Base-by-base conservation (phyloP, 2,797 vertebrate species). In the Anas georgica region DNA sequence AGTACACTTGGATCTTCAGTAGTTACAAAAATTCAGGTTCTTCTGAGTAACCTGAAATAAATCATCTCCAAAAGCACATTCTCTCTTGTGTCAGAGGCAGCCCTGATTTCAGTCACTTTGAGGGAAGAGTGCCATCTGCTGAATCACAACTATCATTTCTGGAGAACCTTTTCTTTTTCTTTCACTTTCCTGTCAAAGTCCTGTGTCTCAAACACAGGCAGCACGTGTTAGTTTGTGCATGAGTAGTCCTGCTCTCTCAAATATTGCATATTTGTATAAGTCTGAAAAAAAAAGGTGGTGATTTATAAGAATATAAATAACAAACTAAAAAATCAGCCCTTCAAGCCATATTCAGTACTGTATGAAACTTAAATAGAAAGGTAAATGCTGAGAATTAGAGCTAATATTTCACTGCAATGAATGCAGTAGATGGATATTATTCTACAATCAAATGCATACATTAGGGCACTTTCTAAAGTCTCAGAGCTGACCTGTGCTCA, bases 81-180 rank as follows among this genome's bases (percentile, higher is more conserved):
- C 39, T 75, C 54, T 23, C 39, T 35, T 16, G 15, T 37, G 17
- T 55, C 25, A 28, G 17, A 74, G 74, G 62, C 64, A 63, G 56
- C 58, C 23, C 26, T 43, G 63, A 59, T 88, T 94, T 80, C 5
- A 60, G 86, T 48, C 90, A 78, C 74, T 93, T 86, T 0, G 28
- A 89, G 90, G 68, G 83, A 96, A 97, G 95, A 96, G 60, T 97
- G 96, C 96, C 96, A 96, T 91, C 96, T 97, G 95, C 95, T 96
- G 96, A 94, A 97, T 55, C 93, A 85, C 68, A 83, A 2, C 70
- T 68, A 91, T 59, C 70, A 43, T 14, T 63, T 83, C 91, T 72
- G 33, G 23, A 66, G 33, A 75, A 78, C n/a, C 18, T 35, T 75
- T 79, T 28, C 6, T 33, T 83, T 73, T n/a, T 20, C 29, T 39